Conservation (phyloP, 1,140 invertebrate species). For the Oedothorax gibbosus region DNA sequence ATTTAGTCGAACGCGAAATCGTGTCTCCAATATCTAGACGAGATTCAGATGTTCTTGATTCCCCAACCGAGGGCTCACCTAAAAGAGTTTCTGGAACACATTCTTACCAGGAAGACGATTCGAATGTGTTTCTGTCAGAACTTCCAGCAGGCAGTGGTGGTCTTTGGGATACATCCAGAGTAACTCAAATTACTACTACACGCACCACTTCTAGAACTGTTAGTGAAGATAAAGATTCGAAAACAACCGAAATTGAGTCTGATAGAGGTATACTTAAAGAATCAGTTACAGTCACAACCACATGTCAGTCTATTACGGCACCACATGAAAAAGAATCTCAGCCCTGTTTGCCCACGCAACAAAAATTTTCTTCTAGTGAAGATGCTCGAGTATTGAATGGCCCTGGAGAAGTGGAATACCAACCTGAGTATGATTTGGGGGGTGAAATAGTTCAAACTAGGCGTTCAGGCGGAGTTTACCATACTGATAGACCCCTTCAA, state of each 20-base stretch:
- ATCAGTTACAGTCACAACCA: too few species aligned
- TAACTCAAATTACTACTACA: neutral
- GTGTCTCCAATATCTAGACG: neutral
- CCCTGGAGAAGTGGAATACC: slow-evolving; percentile 73
- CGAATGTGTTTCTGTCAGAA: too few species aligned
- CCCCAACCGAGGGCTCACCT: too few species aligned
- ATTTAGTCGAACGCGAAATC: slow-evolving; percentile 62
- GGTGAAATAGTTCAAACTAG: neutral
- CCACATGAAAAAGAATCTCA: too few species aligned
- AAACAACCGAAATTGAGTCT: too few species aligned
- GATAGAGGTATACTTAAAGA: too few species aligned
- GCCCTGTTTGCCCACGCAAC: too few species aligned
- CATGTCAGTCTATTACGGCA: too few species aligned
- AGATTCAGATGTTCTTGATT: slow-evolving; percentile 9
- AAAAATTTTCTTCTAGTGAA: neutral
- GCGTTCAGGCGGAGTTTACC: neutral
- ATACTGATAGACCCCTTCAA: neutral
- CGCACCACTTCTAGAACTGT: neutral
- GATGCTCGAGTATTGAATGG: slow-evolving; percentile 67
- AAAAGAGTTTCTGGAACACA: neutral
- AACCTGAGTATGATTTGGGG: slow-evolving; percentile 68
- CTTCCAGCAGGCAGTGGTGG: too few species aligned
- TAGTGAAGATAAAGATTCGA: too few species aligned
- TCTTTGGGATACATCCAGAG: neutral
- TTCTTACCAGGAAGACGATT: neutral